phyloP scores from a whole-genome alignment of 2,113 vertebrate genomes.

The Vimba vimba region DNA sequence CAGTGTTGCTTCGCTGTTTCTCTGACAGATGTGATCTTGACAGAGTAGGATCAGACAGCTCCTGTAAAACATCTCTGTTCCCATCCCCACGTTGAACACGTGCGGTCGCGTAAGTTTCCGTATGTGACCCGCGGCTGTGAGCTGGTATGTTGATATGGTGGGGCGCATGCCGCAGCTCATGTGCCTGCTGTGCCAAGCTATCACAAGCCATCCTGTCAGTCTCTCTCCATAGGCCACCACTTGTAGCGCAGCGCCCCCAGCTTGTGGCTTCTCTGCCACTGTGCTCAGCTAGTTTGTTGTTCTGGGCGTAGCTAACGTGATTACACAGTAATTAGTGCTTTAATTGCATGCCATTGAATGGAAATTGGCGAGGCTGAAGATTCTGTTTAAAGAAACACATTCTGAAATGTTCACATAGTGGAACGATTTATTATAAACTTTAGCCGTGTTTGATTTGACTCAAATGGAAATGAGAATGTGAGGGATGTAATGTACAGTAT shows the following conservation, averaged over 20 bases:
- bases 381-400: conserved; percentile 13
- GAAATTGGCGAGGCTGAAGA: conserved; percentile 25
- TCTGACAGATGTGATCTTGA: conserved; percentile 16
- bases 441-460: background rate
- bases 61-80: background rate
- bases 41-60: conserved; percentile 22
- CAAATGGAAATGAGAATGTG: background rate
- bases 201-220: conserved; percentile 1
- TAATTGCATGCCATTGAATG: conserved; percentile 35
- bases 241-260: conserved; percentile 5
- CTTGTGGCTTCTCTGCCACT: conserved; percentile 6
- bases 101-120: background rate
- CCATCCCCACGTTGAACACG: background rate
- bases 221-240: conserved; percentile 1
- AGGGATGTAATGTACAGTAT: background rate
- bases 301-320: conserved; percentile 43
- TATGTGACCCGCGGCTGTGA: background rate
- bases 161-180: background rate
- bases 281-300: conserved; percentile 23
- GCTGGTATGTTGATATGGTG: conserved; percentile 6
- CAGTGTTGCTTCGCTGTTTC: background rate
- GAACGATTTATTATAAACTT: background rate
- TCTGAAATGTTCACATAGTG: background rate
- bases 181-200: background rate
- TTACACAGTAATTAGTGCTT: conserved; percentile 47